A percentile compares a stretch with the other conserved stretches of the same genome.
Conservation (phyloP, 1,140 invertebrate genomes). For the Macrobrachium rosenbergii region DNA sequence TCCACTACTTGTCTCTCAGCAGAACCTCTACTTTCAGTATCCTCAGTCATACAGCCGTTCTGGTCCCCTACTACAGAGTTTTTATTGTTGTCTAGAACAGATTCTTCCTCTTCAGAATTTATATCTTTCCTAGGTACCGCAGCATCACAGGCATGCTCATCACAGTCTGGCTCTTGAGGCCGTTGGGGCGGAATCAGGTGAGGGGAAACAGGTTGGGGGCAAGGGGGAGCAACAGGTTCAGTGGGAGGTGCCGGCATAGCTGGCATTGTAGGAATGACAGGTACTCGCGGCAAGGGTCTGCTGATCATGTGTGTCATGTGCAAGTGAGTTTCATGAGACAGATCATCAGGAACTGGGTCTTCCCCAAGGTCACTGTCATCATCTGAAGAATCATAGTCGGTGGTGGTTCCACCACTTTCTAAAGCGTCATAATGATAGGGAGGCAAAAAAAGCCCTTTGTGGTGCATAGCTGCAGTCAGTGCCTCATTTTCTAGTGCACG, state of each 20-base stretch:
- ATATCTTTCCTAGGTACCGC: conserved; percentile 26
- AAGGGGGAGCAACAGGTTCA: conserved; percentile 11
- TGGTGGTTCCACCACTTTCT: conserved; percentile 63
- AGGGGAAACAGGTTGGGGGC: conserved; percentile 15
- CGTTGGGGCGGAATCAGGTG: conserved; percentile 27
- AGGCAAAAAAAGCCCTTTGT: conserved; percentile 56
- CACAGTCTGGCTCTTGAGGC: conserved; percentile 40
- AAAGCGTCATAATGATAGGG: conserved; percentile 60
- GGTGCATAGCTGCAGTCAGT: conserved; percentile 58
- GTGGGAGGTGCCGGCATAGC: conserved; percentile 24
- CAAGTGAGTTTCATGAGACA: conserved; percentile 24
- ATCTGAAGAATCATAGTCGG: conserved; percentile 65
- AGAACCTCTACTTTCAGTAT: conserved; percentile 26
- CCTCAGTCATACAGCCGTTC: conserved; percentile 7
- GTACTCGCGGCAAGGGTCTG: conserved; percentile 30
- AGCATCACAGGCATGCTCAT: conserved; percentile 43
- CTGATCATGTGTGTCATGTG: conserved; percentile 13
- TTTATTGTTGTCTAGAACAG: conserved; percentile 12
- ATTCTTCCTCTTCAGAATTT: conserved; percentile 20
- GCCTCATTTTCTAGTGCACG: conserved; percentile 56
- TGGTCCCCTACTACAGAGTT: conserved; percentile 26
- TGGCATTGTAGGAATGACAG: conserved; percentile 15
- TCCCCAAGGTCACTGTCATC: conserved; percentile 58
- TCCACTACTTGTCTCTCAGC: conserved; percentile 22
- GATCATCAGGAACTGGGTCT: conserved; percentile 50